Evolutionary conservation across 2,113 vertebrate species (phyloP).

Genomic region (Eulemur macaco): DNA sequence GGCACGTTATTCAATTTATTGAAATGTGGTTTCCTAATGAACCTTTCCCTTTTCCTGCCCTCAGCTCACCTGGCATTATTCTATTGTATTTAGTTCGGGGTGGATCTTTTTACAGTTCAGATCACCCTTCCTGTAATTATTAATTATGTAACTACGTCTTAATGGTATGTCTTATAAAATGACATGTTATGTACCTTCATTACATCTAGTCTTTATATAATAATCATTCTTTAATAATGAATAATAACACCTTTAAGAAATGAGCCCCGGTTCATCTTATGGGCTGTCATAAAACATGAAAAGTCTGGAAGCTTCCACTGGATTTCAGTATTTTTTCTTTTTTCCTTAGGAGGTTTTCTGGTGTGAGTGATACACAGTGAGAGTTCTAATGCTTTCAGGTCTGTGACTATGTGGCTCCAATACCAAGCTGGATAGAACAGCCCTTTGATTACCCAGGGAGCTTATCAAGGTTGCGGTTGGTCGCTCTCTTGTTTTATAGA

Average conservation of each 20-base stretch:
- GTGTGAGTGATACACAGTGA: neutral
- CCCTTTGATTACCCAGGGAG: neutral
- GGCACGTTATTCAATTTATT: neutral
- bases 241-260: conserved; percentile 43
- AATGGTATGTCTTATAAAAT: conserved; percentile 6
- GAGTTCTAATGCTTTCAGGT: neutral
- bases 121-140: conserved; percentile 54
- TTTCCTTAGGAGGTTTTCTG: neutral
- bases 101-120: neutral
- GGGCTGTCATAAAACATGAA: conserved; percentile 20
- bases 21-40: conserved; percentile 29
- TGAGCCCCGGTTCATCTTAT: conserved; percentile 36
- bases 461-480: neutral
- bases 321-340: neutral
- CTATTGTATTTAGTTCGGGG: neutral
- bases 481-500: neutral
- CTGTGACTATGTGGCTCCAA: neutral
- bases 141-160: conserved; percentile 31
- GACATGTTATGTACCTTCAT: conserved; percentile 19
- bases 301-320: neutral
- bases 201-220: conserved; percentile 41
- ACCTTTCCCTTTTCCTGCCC: neutral
- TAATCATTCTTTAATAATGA: conserved; percentile 52
- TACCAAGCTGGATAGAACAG: neutral
- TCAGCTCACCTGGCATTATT: neutral